Conservation (phyloP, 2,797 vertebrate genomes). For the Esox masquinongy region DNA sequence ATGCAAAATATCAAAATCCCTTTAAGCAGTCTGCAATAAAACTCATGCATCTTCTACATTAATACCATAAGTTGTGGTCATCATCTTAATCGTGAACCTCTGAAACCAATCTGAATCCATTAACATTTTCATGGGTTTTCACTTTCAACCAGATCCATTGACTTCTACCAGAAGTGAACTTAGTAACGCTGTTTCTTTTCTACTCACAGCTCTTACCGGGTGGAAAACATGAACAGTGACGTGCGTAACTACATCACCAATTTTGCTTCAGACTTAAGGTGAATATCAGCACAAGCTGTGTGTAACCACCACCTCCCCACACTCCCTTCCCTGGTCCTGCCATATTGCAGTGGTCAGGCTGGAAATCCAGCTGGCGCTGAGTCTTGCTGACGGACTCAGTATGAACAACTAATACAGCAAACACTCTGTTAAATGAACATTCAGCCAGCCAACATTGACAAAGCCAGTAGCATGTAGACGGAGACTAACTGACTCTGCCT, state of each 20-base stretch:
- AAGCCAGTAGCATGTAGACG: slow-evolving; percentile 22
- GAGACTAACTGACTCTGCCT: slow-evolving; percentile 6
- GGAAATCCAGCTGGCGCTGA: slow-evolving; percentile 58
- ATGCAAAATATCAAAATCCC: no score
- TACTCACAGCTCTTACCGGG: slow-evolving; percentile 80
- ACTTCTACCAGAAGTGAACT: slow-evolving; percentile 48
- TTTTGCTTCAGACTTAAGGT: slow-evolving; percentile 84
- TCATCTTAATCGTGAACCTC: slow-evolving; percentile 37
- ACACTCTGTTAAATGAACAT: slow-evolving; percentile 60
- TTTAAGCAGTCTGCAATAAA: background rate
- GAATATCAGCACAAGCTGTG: slow-evolving; percentile 64
- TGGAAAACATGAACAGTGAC: slow-evolving; percentile 84
- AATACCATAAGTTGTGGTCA: slow-evolving; percentile 37
- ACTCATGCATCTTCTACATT: slow-evolving; percentile 19
- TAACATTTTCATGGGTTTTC: slow-evolving; percentile 34
- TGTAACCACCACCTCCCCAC: slow-evolving; percentile 26
- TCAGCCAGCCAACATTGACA: slow-evolving; percentile 43
- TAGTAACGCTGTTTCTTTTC: slow-evolving; percentile 72
- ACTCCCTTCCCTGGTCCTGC: slow-evolving; percentile 45
- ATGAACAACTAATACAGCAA: slow-evolving; percentile 51
- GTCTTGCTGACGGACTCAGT: slow-evolving; percentile 62
- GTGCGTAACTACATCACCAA: slow-evolving; percentile 86
- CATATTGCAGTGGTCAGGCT: slow-evolving; percentile 57
- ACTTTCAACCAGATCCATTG: slow-evolving; percentile 39
- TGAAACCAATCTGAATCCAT: slow-evolving; percentile 27